Evolutionary conservation across 2,888 invertebrate species (phyloP).

Genomic region (Isoperla grammatica): DNA sequence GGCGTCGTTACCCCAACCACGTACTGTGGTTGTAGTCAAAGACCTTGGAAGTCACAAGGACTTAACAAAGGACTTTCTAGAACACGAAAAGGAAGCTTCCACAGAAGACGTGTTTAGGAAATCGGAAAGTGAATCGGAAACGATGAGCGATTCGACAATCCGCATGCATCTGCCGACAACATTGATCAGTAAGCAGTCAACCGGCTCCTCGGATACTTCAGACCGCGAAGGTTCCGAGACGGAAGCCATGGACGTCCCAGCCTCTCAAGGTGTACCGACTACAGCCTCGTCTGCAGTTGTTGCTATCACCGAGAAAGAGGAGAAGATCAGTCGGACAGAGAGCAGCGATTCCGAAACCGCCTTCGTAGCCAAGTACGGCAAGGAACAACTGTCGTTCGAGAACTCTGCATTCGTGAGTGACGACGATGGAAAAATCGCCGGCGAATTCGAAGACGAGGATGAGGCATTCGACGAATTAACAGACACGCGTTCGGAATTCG

Average conservation of each 20-base stretch:
- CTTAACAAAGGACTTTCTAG: slow-evolving; percentile 2
- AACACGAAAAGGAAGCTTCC: not conserved
- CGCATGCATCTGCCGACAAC: slow-evolving; percentile 25
- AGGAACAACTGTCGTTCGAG: slow-evolving; percentile 40
- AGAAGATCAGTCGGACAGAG: slow-evolving; percentile 27
- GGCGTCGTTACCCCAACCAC: slow-evolving; percentile 45
- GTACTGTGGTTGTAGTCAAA: slow-evolving; percentile 33
- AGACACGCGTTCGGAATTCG: slow-evolving; percentile 20
- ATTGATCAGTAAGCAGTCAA: slow-evolving; percentile 26
- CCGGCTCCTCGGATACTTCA: slow-evolving; percentile 30
- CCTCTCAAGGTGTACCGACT: slow-evolving; percentile 33
- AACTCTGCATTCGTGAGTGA: slow-evolving; percentile 42
- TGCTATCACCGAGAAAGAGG: slow-evolving; percentile 29
- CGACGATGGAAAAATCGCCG: slow-evolving; percentile 20
- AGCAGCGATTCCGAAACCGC: slow-evolving; percentile 37
- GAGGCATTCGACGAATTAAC: not conserved
- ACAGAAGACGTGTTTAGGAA: slow-evolving; percentile 14
- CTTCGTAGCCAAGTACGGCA: slow-evolving; percentile 34
- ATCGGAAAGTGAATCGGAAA: slow-evolving; percentile 29
- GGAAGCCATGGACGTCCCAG: slow-evolving; percentile 21
- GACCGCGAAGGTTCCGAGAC: slow-evolving; percentile 25
- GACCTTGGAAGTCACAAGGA: not conserved
- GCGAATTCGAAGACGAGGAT: not conserved
- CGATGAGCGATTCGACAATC: slow-evolving; percentile 29
- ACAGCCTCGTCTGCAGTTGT: slow-evolving; percentile 34